Evolutionary conservation across 2,797 vertebrate species (phyloP).

Genomic region (Sebastes flavidus): DNA sequence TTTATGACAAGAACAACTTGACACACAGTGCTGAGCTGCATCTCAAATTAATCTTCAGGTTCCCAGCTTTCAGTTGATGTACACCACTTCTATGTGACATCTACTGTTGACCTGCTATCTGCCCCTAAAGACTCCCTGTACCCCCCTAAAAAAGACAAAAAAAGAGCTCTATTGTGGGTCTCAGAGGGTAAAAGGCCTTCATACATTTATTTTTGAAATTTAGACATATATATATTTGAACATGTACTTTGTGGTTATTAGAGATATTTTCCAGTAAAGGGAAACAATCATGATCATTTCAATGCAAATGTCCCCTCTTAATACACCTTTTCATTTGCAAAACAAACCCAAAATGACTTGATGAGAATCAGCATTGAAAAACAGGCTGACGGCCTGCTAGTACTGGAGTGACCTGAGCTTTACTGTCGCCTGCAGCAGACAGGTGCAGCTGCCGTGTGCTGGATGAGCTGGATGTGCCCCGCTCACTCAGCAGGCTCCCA

Average conservation of each 20-base stretch:
- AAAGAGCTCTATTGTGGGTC: no score
- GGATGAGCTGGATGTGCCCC: constrained; percentile 35
- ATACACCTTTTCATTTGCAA: not conserved
- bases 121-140: no score
- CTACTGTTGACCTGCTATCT: no score
- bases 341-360: not conserved
- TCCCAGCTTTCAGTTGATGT: no score
- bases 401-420: not conserved
- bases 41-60: no score
- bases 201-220: not conserved
- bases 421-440: constrained; percentile 10
- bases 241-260: no score
- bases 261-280: not conserved
- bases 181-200: not conserved
- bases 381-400: no score
- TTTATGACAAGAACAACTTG: no score
- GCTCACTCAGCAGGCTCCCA: constrained; percentile 42
- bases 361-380: not conserved
- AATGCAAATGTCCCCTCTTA: not conserved
- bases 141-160: no score
- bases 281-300: not conserved
- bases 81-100: no score
- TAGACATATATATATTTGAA: no score
- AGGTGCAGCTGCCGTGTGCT: constrained; percentile 58
- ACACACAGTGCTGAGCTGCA: no score